Evolutionary conservation across 2,888 invertebrate genomes (phyloP).

Genomic region (Erebia ligea): DNA sequence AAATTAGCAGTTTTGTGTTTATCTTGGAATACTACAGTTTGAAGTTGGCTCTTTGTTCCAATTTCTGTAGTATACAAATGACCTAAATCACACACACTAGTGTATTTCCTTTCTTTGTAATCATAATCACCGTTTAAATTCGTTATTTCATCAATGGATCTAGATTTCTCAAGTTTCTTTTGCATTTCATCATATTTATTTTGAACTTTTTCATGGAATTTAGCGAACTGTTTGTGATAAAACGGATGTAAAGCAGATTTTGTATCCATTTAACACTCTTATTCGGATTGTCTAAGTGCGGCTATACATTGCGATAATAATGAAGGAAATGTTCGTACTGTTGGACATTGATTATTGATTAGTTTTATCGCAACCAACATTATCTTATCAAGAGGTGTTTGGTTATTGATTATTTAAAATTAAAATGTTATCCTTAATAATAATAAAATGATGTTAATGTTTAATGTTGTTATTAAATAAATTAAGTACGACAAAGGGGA

Average conservation of each 20-base stretch:
- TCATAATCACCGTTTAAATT: slow-evolving; percentile 54
- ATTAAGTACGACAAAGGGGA: neutral
- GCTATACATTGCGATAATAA: slow-evolving; percentile 31
- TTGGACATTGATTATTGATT: slow-evolving; percentile 41
- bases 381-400: slow-evolving; percentile 56
- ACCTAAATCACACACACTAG: slow-evolving; percentile 51
- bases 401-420: slow-evolving; percentile 67
- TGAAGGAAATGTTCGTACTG: slow-evolving; percentile 35
- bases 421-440: slow-evolving; percentile 51
- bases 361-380: slow-evolving; percentile 35
- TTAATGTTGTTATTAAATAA: no score
- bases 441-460: no score
- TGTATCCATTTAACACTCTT: slow-evolving; percentile 22
- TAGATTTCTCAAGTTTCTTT: slow-evolving; percentile 67
- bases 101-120: slow-evolving; percentile 48
- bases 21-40: slow-evolving; percentile 51
- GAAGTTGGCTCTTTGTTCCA: slow-evolving; percentile 24
- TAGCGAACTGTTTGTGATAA: slow-evolving; percentile 56
- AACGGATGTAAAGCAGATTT: slow-evolving; percentile 19
- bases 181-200: slow-evolving; percentile 72
- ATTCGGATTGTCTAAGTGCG: slow-evolving; percentile 25
- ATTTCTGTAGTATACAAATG: slow-evolving; percentile 28
- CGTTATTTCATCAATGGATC: slow-evolving; percentile 63
- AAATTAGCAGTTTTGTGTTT: slow-evolving; percentile 48
- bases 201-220: slow-evolving; percentile 66